Base-by-base conservation (phyloP, 2,888 invertebrate species). In the Callyntrura sp. region DNA sequence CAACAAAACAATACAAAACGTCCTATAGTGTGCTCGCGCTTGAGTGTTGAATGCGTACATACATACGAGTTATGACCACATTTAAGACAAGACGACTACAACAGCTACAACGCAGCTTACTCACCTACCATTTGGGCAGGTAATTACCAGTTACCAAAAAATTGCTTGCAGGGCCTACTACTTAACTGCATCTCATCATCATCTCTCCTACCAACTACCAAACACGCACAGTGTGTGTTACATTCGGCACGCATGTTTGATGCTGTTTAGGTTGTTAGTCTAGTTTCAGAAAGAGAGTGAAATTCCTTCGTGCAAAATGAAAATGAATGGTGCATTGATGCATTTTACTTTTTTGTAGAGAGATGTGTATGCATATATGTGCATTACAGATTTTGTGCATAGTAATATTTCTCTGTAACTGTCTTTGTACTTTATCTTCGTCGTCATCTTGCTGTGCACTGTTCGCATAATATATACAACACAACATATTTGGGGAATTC, bases 281-380 rank as follows among this genome's bases (percentile, higher is more conserved):
- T 84, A 70, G 84, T 84, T 82, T 82, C 55, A 35, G 57, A 45
- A 17, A 5, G 35, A 43, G 9, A 84, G 73, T 84, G 57, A 84
- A 84, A 76, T 85, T 85, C 85, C 62, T 76, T 23, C 12, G 23
- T 70, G 20, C n/a, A 76, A 70, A 55, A 45, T 70, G 20, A 70
- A 55, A 82, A 76, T 20, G 51, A 9, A 81, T 68, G 35, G 35
- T 35, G 70, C 51, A 55, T 45, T 55, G 1, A 25, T 83, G 45
- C n/a, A 35, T 35, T 35, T 35, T 35, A 35, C 35, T 35, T 35
- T 35, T 35, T 35, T 2, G 35, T 2, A 35, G n/a, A n/a, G n/a
- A n/a, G n/a, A n/a, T n/a, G n/a, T 11, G 11, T 45, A 8, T 11
- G 45, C 5, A 45, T 45, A 45, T 3, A 62, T 20, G 25, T 62